Conservation (phyloP, 2,888 invertebrate species). For the Tromatobia lineatoria region DNA sequence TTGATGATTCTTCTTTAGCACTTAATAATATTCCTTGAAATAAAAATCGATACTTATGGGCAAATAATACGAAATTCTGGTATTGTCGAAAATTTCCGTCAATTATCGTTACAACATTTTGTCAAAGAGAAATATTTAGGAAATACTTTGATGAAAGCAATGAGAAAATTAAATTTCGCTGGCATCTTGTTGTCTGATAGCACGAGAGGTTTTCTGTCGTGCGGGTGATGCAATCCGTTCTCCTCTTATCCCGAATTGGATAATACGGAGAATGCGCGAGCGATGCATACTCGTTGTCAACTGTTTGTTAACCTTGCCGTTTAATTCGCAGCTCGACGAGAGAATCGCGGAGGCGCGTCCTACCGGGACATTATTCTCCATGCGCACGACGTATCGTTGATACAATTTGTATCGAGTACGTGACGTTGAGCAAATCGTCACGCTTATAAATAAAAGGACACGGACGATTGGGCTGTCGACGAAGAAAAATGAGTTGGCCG, state of each 20-base stretch:
- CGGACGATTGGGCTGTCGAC: background rate
- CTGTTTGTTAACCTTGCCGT: conserved; percentile 70
- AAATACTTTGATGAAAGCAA: background rate
- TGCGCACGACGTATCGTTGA: conserved; percentile 10
- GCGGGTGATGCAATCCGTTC: conserved; percentile 63
- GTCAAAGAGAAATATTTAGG: too few relatives aligned
- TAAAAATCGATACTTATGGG: too few relatives aligned
- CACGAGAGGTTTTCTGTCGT: conserved; percentile 3
- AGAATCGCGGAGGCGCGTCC: conserved; percentile 64
- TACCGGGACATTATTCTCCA: conserved; percentile 31
- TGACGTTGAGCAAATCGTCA: conserved; percentile 48
- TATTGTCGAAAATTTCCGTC: too few relatives aligned
- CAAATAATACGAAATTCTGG: too few relatives aligned
- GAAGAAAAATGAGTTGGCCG: background rate
- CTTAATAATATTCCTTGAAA: too few relatives aligned
- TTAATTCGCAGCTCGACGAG: conserved; percentile 50
- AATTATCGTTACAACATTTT: too few relatives aligned
- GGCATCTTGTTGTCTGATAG: background rate
- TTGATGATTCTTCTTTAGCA: too few relatives aligned
- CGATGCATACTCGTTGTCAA: conserved; percentile 61
- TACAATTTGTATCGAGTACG: conserved; percentile 34
- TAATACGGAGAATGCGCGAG: conserved; percentile 22
- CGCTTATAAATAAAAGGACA: conserved; percentile 51
- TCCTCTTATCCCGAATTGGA: conserved; percentile 45
- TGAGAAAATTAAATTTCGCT: conserved; percentile 17